A percentile compares a stretch with the other conserved stretches of the same genome.
phyloP scores from a whole-genome alignment of 23 tunicate genomes.

The Halocynthia roretzi region DNA sequence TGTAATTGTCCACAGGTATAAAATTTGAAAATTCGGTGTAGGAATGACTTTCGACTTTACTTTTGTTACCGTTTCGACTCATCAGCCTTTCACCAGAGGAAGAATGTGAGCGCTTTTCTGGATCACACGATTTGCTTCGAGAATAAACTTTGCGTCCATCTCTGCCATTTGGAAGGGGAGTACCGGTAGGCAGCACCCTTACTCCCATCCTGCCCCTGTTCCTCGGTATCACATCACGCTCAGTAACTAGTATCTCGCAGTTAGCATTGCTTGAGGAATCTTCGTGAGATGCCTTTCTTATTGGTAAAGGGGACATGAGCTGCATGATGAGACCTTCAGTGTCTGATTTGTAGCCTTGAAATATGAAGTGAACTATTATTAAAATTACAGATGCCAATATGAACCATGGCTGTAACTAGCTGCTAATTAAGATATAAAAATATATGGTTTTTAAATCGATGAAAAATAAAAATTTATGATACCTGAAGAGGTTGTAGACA shows the following conservation, averaged over 20 bases:
- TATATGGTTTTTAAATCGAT: too few species aligned
- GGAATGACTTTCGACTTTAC: background rate
- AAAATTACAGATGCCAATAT: too few species aligned
- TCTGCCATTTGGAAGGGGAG: background rate
- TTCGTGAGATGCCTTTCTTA: background rate
- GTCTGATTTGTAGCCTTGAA: slow-evolving; percentile 72
- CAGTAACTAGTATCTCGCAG: slow-evolving; percentile 9
- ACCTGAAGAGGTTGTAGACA: slow-evolving; percentile 25
- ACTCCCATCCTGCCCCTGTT: slow-evolving; percentile 1
- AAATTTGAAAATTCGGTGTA: background rate
- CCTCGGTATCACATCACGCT: slow-evolving; percentile 1
- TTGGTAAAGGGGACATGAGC: slow-evolving; percentile 7
- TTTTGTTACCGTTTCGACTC: background rate
- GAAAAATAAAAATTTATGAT: too few species aligned
- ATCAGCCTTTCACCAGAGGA: background rate
- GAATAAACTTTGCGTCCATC: background rate
- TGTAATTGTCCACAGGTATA: background rate
- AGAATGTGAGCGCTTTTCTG: slow-evolving; percentile 7
- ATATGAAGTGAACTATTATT: background rate
- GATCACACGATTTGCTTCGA: background rate
- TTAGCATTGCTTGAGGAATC: background rate
- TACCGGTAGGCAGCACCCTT: slow-evolving; percentile 4
- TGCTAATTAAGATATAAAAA: too few species aligned
- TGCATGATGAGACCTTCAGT: slow-evolving; percentile 13
- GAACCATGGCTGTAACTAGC: too few species aligned